A percentile compares a stretch with the other conserved stretches of the same genome.
Evolutionary conservation across 37 sponge, comb jelly and placozoan genomes (phyloP).

Genomic region (Chondrosia reniformis): DNA sequence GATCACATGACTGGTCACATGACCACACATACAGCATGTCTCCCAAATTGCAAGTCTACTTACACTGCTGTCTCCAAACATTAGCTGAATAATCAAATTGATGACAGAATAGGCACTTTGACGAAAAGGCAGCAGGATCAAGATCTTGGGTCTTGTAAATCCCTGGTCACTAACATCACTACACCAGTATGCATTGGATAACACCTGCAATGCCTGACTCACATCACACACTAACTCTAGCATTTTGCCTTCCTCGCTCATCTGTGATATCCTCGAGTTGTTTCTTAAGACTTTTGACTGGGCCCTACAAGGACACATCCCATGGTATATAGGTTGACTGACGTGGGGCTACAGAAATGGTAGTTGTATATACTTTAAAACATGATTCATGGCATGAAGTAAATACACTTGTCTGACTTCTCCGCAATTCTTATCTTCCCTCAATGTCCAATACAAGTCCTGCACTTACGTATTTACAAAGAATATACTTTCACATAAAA

Average conservation of each 20-base stretch:
- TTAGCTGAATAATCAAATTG: slow-evolving; percentile 46
- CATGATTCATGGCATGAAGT: slow-evolving; percentile 89
- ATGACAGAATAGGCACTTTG: slow-evolving; percentile 69
- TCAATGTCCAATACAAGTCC: slow-evolving; percentile 71
- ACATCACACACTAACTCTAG: slow-evolving; percentile 25
- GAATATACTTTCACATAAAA: not conserved
- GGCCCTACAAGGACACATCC: slow-evolving; percentile 32
- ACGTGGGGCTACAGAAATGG: not conserved
- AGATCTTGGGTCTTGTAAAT: slow-evolving; percentile 88
- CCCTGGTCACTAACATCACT: slow-evolving; percentile 90
- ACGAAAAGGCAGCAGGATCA: slow-evolving; percentile 91
- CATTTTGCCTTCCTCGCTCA: slow-evolving; percentile 52
- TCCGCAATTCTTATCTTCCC: slow-evolving; percentile 71
- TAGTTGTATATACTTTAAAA: slow-evolving; percentile 62
- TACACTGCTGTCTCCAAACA: slow-evolving; percentile 30
- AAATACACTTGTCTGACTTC: slow-evolving; percentile 63
- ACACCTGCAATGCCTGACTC: not conserved
- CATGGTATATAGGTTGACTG: not conserved
- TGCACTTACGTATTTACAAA: slow-evolving; percentile 9
- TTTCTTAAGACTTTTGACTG: slow-evolving; percentile 79
- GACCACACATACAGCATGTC: no score
- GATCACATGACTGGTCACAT: not conserved
- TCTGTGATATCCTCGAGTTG: slow-evolving; percentile 48
- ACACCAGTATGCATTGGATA: not conserved
- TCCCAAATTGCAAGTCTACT: no score